Percentiles rank a stretch among this genome's conserved stretches.
Evolutionary conservation across 1,140 invertebrate genomes (phyloP).

Genomic region (Bradysia coprophila): DNA sequence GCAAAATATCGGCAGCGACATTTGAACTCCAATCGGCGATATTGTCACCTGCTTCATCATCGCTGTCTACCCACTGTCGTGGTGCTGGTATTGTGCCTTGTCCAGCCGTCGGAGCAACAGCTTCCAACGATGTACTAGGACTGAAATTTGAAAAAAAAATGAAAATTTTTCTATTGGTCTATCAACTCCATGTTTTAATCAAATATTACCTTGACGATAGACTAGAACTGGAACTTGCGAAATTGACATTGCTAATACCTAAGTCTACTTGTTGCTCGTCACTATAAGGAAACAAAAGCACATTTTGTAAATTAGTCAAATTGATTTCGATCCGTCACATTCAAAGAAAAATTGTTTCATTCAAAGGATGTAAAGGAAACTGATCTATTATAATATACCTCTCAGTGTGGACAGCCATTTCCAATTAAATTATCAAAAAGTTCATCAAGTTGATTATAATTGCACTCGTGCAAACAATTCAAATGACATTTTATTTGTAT

Average conservation of each 20-base stretch:
- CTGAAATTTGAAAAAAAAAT: slow-evolving; percentile 24
- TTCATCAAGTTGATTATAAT: too few relatives aligned
- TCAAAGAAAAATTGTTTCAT: not conserved
- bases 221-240: slow-evolving; percentile 23
- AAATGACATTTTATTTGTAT: too few relatives aligned
- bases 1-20: slow-evolving; percentile 59
- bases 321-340: not conserved
- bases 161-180: not conserved
- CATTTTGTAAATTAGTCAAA: not conserved
- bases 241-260: slow-evolving; percentile 16
- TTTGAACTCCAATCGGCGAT: slow-evolving; percentile 51
- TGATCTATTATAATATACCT: not conserved
- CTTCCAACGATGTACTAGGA: slow-evolving; percentile 32
- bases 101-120: slow-evolving; percentile 24
- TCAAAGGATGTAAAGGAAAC: not conserved
- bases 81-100: slow-evolving; percentile 19
- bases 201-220: slow-evolving; percentile 24
- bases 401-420: slow-evolving; percentile 1
- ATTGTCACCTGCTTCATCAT: slow-evolving; percentile 31
- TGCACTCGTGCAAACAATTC: too few relatives aligned
- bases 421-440: too few relatives aligned
- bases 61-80: slow-evolving; percentile 20
- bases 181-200: not conserved
- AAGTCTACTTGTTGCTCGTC: slow-evolving; percentile 18
- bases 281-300: slow-evolving; percentile 5